Evolutionary conservation across 1,140 invertebrate species (phyloP).

Genomic region (Dolichoris vasculosae): DNA sequence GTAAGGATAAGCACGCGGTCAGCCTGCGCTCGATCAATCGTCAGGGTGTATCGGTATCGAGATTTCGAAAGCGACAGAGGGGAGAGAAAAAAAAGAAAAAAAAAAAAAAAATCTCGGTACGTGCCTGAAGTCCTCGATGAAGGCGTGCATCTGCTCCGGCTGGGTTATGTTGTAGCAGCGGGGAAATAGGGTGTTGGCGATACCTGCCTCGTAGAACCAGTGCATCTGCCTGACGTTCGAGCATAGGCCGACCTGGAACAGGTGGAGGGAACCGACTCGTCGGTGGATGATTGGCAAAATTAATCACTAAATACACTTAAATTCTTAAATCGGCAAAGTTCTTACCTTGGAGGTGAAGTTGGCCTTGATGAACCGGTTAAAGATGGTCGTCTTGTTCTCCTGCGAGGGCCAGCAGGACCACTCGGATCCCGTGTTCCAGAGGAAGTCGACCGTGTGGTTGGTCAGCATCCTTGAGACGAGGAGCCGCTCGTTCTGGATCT

Average conservation of each 20-base stretch:
- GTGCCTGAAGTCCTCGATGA: slow-evolving; percentile 87
- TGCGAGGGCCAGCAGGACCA: slow-evolving; percentile 82
- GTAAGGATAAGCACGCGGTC: slow-evolving; percentile 88
- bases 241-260: slow-evolving; percentile 82
- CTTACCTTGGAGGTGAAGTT: slow-evolving; percentile 92
- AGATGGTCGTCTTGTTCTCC: slow-evolving; percentile 79
- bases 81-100: not conserved
- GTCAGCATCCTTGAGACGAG: slow-evolving; percentile 70
- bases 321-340: no score
- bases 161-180: slow-evolving; percentile 90
- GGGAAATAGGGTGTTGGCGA: slow-evolving; percentile 88
- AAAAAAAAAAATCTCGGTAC: not conserved
- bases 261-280: not conserved
- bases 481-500: slow-evolving; percentile 64
- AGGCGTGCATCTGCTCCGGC: slow-evolving; percentile 90
- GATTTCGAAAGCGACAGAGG: no score
- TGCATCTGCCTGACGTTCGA: slow-evolving; percentile 88
- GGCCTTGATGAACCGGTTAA: slow-evolving; percentile 87
- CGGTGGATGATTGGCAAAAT: no score
- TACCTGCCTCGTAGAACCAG: slow-evolving; percentile 89
- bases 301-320: no score
- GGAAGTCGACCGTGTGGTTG: slow-evolving; percentile 85
- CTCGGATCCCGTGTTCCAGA: slow-evolving; percentile 91
- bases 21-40: slow-evolving; percentile 74
- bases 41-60: not conserved